These are phyloP conservation scores for Austrofundulus limnaeus DNA, from an alignment of 2,113 vertebrate species.

Conservation along the genomic window DNA sequence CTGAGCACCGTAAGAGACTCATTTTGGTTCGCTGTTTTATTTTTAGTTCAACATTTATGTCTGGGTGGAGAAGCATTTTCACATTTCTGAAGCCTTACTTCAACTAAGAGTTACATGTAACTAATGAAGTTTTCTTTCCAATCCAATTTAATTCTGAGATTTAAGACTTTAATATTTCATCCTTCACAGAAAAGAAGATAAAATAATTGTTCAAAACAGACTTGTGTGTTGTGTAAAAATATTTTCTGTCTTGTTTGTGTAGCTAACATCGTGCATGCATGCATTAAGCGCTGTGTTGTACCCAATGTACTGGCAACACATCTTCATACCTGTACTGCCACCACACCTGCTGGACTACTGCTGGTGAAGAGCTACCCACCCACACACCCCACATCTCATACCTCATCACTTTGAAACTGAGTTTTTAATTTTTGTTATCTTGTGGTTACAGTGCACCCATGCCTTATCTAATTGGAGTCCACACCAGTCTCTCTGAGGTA, in stretches of 20 bases:
- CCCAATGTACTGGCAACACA: conserved; percentile 93
- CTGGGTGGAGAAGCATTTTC: not conserved
- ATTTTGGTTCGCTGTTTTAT: not conserved
- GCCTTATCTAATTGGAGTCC: conserved; percentile 90
- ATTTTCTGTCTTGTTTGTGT: conserved; percentile 26
- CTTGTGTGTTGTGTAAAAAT: conserved; percentile 8
- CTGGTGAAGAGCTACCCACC: conserved; percentile 76
- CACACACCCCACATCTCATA: too few relatives aligned
- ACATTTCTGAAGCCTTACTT: not conserved
- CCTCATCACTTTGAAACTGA: too few relatives aligned
- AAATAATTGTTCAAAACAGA: not conserved
- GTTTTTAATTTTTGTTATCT: conserved; percentile 6
- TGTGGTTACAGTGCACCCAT: conserved; percentile 84
- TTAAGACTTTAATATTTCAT: not conserved
- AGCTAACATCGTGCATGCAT: conserved; percentile 89
- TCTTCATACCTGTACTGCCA: conserved; percentile 90
- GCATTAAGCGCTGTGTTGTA: conserved; percentile 84
- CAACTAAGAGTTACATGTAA: not conserved
- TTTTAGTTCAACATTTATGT: not conserved
- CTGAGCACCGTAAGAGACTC: conserved; percentile 86
- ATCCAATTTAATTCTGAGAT: too few relatives aligned
- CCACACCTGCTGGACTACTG: conserved; percentile 90
- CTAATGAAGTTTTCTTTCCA: not conserved
- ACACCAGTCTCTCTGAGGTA: conserved; percentile 87
- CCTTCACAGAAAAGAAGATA: too few relatives aligned